Evolutionary conservation across 2,797 vertebrate genomes (phyloP), one percentile per base, ranked within the genome.

Genomic region (Chelmon rostratus): DNA sequence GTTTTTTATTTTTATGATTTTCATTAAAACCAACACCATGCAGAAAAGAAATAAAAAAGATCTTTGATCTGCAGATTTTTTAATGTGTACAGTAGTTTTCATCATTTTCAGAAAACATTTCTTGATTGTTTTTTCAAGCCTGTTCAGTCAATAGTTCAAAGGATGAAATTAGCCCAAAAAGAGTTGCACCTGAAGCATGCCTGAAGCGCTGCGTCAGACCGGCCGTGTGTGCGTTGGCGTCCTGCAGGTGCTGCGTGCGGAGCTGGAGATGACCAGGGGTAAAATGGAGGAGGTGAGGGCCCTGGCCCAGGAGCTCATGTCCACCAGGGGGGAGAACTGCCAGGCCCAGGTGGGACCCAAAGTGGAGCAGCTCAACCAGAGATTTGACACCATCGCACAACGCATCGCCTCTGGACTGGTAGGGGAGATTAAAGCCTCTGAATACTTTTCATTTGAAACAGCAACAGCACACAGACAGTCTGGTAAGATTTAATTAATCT

Each of bases 351-450:
- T 99, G 89, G 94, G 98, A 84, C 96, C 97, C 68, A 96, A 96
- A 91, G 89, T 99, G 88, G 93, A 97, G 89, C 95, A 96, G 85
- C 96, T 99, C 81, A 96, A 96, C 93, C 96, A 96, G 74, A 95
- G 95, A 79, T 99, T 97, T 88, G 94, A 96, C 83, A 35, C 88
- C 79, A 31, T 99, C 76, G 91, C 96, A 8, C 96, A 97, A 47
- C 97, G 97, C 93, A 97, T 99, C 94, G 78, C 96, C 88, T 95
- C 91, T 78, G 96, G 96, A 86, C 96, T 95, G 98, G 98, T 99
- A 92, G 18, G 83, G 9, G 64, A 15, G 37, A 54, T 21, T 13
- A 5, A 8, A 35, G 18, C 16, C 52, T 25, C 18, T 12, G 31
- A 52, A 46, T 46, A 2, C 5, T 46, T 2, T 31, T 64, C 37